Evolutionary conservation across 2,113 vertebrate genomes (phyloP).

Genomic region (Saimiri boliviensis): DNA sequence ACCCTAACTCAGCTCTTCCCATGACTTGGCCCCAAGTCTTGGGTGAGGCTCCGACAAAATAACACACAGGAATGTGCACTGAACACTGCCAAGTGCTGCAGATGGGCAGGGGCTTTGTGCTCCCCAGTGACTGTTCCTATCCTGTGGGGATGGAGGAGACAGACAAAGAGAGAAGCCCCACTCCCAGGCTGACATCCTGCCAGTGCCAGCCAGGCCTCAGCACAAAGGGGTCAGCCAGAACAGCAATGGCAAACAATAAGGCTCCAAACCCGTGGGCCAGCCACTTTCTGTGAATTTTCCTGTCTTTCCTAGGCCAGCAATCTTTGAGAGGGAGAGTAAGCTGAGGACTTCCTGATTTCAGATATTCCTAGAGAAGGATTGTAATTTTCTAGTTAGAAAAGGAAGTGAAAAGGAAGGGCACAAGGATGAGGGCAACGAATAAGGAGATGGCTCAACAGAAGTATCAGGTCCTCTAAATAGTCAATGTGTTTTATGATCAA

Average conservation of each 20-base stretch:
- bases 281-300: neutral
- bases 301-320: neutral
- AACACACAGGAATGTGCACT: neutral
- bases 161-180: neutral
- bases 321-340: neutral
- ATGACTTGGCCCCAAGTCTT: neutral
- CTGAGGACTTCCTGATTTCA: neutral
- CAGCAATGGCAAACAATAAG: neutral
- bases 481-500: neutral
- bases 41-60: slow-evolving; percentile 26
- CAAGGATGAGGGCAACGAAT: neutral
- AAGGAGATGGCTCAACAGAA: neutral
- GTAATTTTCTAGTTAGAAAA: neutral
- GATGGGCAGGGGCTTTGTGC: neutral
- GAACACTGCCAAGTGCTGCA: neutral
- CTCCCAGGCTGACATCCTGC: neutral
- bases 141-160: neutral
- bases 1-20: neutral
- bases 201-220: neutral
- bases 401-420: neutral
- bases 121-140: neutral
- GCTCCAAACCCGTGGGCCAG: neutral
- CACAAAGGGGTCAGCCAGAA: neutral
- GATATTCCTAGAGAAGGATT: neutral
- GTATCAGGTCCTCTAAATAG: neutral